phyloP scores from a whole-genome alignment of 2,888 invertebrate species.

The Dryobotodes eremita region DNA sequence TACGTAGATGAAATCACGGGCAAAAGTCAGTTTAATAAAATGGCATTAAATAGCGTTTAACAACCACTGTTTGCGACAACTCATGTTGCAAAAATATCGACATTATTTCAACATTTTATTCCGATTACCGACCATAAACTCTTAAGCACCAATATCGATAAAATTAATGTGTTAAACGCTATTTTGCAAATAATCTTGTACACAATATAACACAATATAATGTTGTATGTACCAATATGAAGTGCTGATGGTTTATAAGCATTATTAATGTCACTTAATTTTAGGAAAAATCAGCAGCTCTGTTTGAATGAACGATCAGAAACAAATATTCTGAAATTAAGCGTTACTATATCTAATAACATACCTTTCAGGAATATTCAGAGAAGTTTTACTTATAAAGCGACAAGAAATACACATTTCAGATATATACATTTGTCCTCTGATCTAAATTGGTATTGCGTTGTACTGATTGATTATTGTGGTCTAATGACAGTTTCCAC shows the following conservation, averaged over 20 bases:
- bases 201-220: conserved; percentile 7
- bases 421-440: too few species aligned
- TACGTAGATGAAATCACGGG: background rate
- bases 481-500: too few species aligned
- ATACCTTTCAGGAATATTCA: too few species aligned
- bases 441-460: too few species aligned
- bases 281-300: too few species aligned
- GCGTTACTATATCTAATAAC: too few species aligned
- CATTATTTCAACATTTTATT: conserved; percentile 37
- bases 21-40: background rate
- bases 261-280: background rate
- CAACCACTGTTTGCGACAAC: conserved; percentile 34
- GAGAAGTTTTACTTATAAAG: too few species aligned
- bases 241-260: background rate
- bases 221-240: background rate
- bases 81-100: conserved; percentile 32
- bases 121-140: conserved; percentile 31
- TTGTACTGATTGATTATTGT: too few species aligned
- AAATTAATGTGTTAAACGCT: conserved; percentile 29
- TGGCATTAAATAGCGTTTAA: conserved; percentile 25
- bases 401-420: too few species aligned
- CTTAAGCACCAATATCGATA: conserved; percentile 35
- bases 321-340: too few species aligned
- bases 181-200: conserved; percentile 15
- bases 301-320: too few species aligned